Percentiles rank a stretch among this genome's conserved stretches.
phyloP scores from a whole-genome alignment of 1,140 invertebrate genomes.

The Orius laevigatus region DNA sequence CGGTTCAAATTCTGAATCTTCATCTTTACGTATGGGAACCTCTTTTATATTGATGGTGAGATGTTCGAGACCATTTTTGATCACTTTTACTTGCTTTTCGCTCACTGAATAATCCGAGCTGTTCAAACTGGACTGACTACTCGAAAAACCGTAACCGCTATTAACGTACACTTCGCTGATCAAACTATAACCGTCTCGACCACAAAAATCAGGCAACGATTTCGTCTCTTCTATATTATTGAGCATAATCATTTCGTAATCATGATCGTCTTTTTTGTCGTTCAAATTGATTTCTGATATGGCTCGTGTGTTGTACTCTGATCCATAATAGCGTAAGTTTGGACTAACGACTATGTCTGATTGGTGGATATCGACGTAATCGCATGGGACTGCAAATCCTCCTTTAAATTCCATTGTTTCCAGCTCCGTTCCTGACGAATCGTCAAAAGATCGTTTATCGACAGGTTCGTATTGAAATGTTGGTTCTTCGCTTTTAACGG shows the following conservation, averaged over 20 bases:
- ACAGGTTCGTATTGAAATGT: constrained; percentile 10
- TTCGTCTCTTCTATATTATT: constrained; percentile 24
- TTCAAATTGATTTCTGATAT: neutral
- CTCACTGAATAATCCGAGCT: constrained; percentile 16
- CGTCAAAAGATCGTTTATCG: too few species aligned
- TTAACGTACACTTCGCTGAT: constrained; percentile 64
- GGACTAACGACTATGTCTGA: neutral
- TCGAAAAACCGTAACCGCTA: constrained; percentile 45
- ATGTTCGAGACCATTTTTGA: constrained; percentile 45
- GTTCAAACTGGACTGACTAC: constrained; percentile 41
- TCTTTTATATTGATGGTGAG: constrained; percentile 64
- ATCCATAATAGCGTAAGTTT: constrained; percentile 29
- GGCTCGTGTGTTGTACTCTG: constrained; percentile 23
- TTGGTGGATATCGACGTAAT: constrained; percentile 29
- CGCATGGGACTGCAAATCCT: constrained; percentile 35
- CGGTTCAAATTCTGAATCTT: constrained; percentile 62
- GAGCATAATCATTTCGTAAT: constrained; percentile 24
- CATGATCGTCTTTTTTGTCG: constrained; percentile 22
- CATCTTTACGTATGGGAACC: constrained; percentile 43
- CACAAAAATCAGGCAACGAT: constrained; percentile 33
- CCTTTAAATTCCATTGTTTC: constrained; percentile 18
- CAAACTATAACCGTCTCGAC: constrained; percentile 40
- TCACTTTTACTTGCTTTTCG: constrained; percentile 25
- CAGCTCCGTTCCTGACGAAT: too few species aligned
- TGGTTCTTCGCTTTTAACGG: constrained; percentile 2